Percentiles rank a stretch among this genome's conserved stretches.
Evolutionary conservation across 2,113 vertebrate genomes (phyloP).

Genomic region (Baryphthengus martii): DNA sequence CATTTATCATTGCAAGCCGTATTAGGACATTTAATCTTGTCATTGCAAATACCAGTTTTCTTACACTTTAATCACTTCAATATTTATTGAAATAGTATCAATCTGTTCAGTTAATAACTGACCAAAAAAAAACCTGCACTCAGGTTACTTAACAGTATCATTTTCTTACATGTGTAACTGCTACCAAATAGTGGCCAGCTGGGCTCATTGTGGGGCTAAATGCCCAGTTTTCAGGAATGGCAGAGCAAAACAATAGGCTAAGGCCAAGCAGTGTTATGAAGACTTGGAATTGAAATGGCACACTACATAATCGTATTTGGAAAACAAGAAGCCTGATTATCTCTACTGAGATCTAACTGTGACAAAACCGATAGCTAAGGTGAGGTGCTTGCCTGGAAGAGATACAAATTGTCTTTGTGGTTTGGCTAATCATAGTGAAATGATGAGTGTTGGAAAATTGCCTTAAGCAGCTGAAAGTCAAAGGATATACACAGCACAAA

Average conservation of each 20-base stretch:
- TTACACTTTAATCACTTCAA: background rate
- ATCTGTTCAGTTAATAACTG: background rate
- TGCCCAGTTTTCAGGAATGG: background rate
- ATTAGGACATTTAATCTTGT: background rate
- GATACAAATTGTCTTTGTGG: background rate
- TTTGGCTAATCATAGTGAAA: background rate
- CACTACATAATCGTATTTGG: background rate
- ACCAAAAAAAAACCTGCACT: background rate
- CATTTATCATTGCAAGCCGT: background rate
- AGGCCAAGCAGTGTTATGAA: background rate
- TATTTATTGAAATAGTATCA: background rate
- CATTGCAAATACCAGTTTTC: background rate
- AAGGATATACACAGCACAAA: background rate
- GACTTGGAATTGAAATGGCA: background rate
- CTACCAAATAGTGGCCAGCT: background rate
- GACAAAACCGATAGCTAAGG: background rate
- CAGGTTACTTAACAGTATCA: fast-evolving
- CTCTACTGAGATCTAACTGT: background rate
- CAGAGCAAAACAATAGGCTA: background rate
- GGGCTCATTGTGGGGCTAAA: background rate
- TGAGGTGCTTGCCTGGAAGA: background rate
- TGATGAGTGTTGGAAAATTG: background rate
- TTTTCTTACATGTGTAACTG: background rate
- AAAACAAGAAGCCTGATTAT: background rate
- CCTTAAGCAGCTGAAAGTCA: background rate